A percentile compares a stretch with the other conserved stretches of the same genome.
Conservation (phyloP, 2,113 vertebrate genomes). For the Galemys pyrenaicus region DNA sequence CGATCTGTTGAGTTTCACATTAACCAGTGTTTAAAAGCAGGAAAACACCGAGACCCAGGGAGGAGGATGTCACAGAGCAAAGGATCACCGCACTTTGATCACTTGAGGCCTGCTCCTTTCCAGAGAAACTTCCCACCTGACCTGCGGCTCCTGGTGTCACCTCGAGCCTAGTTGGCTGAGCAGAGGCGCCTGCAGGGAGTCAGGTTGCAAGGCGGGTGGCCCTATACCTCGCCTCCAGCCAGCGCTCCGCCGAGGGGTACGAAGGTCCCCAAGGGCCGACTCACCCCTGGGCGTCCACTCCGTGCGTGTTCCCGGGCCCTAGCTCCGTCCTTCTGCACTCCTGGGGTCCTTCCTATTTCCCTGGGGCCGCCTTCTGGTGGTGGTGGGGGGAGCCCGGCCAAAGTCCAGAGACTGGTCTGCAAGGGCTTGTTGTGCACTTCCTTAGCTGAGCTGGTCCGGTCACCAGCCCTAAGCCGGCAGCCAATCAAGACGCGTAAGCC, state of each 20-base stretch:
- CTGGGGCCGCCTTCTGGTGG: fast-evolving
- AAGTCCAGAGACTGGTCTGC: fast-evolving
- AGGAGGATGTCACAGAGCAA: too few relatives aligned
- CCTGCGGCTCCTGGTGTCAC: fast-evolving
- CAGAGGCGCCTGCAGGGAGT: fast-evolving
- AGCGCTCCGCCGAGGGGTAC: fast-evolving
- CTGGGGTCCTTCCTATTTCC: not conserved
- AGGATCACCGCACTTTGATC: not conserved
- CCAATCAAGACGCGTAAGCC: constrained; percentile 35
- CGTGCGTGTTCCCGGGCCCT: too few relatives aligned
- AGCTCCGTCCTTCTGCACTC: not conserved
- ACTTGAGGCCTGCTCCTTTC: not conserved
- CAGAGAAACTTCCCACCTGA: not conserved
- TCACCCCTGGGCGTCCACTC: not conserved
- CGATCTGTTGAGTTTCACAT: not conserved
- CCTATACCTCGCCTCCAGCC: fast-evolving
- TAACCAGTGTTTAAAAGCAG: not conserved
- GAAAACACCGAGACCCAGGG: not conserved
- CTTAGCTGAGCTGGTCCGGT: fast-evolving
- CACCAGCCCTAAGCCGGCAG: not conserved
- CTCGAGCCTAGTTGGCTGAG: not conserved
- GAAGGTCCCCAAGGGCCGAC: not conserved
- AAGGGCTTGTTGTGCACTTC: fast-evolving
- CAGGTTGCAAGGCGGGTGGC: not conserved
- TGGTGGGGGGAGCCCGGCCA: fast-evolving